Conservation (phyloP, 2,888 invertebrate genomes). For the Dusona sp. region DNA sequence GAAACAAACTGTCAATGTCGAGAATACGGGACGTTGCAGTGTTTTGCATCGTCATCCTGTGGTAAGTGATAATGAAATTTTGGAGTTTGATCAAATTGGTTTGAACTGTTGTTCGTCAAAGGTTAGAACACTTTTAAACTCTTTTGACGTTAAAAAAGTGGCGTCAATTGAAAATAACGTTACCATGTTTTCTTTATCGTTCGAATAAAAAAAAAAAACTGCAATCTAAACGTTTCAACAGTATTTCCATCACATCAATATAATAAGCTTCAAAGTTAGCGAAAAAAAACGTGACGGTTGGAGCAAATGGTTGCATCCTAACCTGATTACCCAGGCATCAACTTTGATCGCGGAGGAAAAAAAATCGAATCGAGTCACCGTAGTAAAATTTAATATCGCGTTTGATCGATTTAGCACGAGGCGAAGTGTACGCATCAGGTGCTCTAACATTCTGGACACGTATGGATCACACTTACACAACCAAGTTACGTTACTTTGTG, state of each 20-base stretch:
- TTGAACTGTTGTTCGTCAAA: not conserved
- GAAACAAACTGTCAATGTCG: slow-evolving; percentile 20
- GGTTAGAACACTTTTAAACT: not conserved
- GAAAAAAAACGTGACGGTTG: not conserved
- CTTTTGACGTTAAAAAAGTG: not conserved
- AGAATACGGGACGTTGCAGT: not conserved
- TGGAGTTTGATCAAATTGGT: not conserved
- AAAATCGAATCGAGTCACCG: slow-evolving; percentile 20
- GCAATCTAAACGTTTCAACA: not conserved
- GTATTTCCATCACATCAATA: not conserved
- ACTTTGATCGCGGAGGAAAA: not conserved
- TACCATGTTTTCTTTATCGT: not conserved
- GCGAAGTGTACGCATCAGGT: slow-evolving; percentile 20
- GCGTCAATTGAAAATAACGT: not conserved
- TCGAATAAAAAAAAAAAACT: not conserved
- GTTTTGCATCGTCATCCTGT: not conserved
- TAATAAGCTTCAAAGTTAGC: not conserved
- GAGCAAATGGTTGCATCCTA: not conserved
- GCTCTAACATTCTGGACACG: slow-evolving; percentile 34
- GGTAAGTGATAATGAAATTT: not conserved
- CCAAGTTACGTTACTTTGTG: slow-evolving; percentile 6
- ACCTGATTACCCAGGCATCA: slow-evolving; percentile 7
- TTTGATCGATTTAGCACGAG: slow-evolving; percentile 40
- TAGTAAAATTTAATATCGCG: slow-evolving; percentile 30
- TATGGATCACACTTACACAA: slow-evolving; percentile 10